Percentiles rank a stretch among this genome's conserved stretches.
Evolutionary conservation across 2,113 vertebrate species (phyloP).

Genomic region (Coreoperca whiteheadi): DNA sequence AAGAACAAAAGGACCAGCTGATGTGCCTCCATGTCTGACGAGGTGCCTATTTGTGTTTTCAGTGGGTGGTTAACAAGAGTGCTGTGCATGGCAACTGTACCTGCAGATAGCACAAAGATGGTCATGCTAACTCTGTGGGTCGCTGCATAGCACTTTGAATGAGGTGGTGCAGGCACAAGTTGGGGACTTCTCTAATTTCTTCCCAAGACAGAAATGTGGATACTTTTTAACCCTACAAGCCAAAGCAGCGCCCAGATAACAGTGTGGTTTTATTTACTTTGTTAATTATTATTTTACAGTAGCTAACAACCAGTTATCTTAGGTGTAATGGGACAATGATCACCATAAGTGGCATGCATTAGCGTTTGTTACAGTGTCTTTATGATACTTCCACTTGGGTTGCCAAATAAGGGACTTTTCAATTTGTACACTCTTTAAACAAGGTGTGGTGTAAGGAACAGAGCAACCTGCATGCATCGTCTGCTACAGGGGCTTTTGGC

Average conservation of each 20-base stretch:
- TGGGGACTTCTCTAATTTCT: neutral
- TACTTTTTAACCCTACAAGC: neutral
- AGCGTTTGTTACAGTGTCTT: neutral
- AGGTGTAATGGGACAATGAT: too few relatives aligned
- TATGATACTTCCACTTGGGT: neutral
- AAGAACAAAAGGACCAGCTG: constrained; percentile 58
- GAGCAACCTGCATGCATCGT: too few relatives aligned
- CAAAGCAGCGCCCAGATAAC: neutral
- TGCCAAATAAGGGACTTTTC: neutral
- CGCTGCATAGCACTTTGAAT: constrained; percentile 28
- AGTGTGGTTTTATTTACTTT: neutral
- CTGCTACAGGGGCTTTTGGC: too few relatives aligned
- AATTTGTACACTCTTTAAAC: too few relatives aligned
- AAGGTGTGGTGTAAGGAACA: too few relatives aligned
- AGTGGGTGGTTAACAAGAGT: constrained; percentile 68
- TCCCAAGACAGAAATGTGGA: constrained; percentile 12
- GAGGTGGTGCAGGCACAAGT: neutral
- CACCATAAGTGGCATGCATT: too few relatives aligned
- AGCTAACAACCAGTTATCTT: neutral
- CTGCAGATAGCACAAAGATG: constrained; percentile 44
- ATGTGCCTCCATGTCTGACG: constrained; percentile 62
- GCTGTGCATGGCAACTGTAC: constrained; percentile 39
- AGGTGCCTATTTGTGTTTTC: constrained; percentile 67
- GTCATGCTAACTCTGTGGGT: constrained; percentile 24
- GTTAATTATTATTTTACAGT: neutral